Evolutionary conservation across 2,888 invertebrate genomes (phyloP).

Genomic region (Heliconius hortense): DNA sequence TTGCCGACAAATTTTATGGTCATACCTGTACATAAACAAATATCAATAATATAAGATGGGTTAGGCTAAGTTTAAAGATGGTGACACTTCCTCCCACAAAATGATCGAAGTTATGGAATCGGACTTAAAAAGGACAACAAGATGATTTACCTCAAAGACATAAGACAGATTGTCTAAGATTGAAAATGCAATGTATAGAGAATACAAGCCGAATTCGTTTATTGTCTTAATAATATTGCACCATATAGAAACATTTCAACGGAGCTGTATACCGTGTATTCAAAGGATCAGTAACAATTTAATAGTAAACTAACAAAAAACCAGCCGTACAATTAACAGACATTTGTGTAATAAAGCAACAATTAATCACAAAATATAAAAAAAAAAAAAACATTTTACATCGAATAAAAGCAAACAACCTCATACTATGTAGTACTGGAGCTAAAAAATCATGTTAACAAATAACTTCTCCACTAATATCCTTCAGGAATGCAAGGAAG

Average conservation of each 20-base stretch:
- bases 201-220: too few species aligned
- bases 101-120: too few species aligned
- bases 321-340: conserved; percentile 13
- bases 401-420: conserved; percentile 36
- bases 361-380: conserved; percentile 33
- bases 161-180: neutral
- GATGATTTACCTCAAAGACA: too few species aligned
- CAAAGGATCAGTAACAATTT: neutral
- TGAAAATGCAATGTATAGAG: neutral
- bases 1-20: too few species aligned
- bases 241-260: too few species aligned
- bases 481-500: conserved; percentile 45
- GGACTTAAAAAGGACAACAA: too few species aligned
- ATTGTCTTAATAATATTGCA: too few species aligned
- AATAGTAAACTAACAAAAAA: neutral
- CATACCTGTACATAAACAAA: too few species aligned
- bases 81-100: too few species aligned
- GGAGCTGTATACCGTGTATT: too few species aligned
- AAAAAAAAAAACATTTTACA: conserved; percentile 26
- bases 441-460: conserved; percentile 38
- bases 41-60: too few species aligned
- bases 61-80: too few species aligned
- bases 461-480: conserved; percentile 42
- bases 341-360: conserved; percentile 24
- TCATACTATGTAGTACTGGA: conserved; percentile 25